phyloP scores from a whole-genome alignment of 2,797 vertebrate species.

The Tapirus indicus region DNA sequence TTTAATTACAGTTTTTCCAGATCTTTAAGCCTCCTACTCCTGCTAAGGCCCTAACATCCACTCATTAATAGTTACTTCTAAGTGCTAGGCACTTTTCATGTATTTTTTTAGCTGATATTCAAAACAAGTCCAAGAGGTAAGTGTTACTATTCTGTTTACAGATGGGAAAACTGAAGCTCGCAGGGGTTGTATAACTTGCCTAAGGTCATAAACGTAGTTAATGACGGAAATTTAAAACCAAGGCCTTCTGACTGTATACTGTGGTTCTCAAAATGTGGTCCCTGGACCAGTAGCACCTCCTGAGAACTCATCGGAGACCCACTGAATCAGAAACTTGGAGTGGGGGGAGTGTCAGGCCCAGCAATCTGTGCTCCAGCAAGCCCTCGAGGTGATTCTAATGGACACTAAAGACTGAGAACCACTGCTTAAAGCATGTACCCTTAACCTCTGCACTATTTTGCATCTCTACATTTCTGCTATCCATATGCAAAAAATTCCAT shows the following conservation, averaged over 20 bases:
- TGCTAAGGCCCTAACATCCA: not conserved
- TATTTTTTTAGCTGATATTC: not conserved
- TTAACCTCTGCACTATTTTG: not conserved
- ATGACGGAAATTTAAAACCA: not conserved
- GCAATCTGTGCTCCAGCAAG: not conserved
- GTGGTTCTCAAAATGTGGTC: not conserved
- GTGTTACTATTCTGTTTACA: not conserved
- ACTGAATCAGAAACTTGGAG: not conserved
- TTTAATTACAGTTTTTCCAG: not conserved
- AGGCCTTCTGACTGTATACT: not conserved
- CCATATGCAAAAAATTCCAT: not conserved
- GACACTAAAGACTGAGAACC: not conserved
- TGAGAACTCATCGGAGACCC: not conserved
- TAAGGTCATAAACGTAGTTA: not conserved
- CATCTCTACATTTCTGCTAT: not conserved
- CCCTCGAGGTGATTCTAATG: not conserved
- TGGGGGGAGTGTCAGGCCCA: too few relatives aligned
- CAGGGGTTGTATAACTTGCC: not conserved
- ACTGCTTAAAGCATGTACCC: not conserved
- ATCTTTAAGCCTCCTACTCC: not conserved
- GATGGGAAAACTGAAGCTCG: not conserved
- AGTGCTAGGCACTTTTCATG: not conserved
- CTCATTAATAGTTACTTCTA: not conserved
- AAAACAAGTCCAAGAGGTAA: slow-evolving; percentile 1
- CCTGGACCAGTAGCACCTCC: not conserved